Evolutionary conservation across 2,888 invertebrate species (phyloP), one percentile per base, ranked within the genome.

Genomic region (Coleophora deauratella): DNA sequence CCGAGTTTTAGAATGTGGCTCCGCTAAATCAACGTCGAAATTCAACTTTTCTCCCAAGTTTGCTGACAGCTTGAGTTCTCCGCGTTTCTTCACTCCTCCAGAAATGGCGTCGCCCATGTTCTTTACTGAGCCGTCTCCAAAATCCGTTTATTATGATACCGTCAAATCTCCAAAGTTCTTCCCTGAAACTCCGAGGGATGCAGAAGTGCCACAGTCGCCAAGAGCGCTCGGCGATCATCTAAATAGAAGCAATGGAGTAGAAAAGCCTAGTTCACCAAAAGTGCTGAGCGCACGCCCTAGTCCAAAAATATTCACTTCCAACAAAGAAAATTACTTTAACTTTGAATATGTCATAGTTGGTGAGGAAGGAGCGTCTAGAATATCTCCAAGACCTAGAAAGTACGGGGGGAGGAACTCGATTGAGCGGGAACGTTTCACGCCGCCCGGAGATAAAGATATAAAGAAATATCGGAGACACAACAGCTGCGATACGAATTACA

Each of bases 291-390:
- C 66, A 9, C 65, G 66, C 52, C 74, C 79, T 7, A 85, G 85
- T 48, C 85, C 85, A 3, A 84, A 82, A 66, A 61, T 84, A 4
- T 67, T 72, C 44, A 80, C 71, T 52, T 70, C 63, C 40, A 84
- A 85, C 48, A 85, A 85, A 49, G 85, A 85, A 43, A 85, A 85
- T 47, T 85, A 79, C 46, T 85, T 85, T 35, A 82, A 77, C 0
- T 85, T 85, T 45, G 85, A 85, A 34, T 71, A 66, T 32, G 64
- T 65, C 0, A 54, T 56, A 27, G 47, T 59, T 8, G 55, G 48
- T 3, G 69, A 72, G 42, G 80, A 75, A 9, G 61, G 57, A 14
- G 45, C 52, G 1, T 45, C 64, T 0, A 67, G 64, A 48, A 49
- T 69, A 13, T 71, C 73, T 0, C 68, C 76, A 0, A 62, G 73